phyloP scores from a whole-genome alignment of 1,140 invertebrate genomes.

The Hycleus phaleratus region DNA sequence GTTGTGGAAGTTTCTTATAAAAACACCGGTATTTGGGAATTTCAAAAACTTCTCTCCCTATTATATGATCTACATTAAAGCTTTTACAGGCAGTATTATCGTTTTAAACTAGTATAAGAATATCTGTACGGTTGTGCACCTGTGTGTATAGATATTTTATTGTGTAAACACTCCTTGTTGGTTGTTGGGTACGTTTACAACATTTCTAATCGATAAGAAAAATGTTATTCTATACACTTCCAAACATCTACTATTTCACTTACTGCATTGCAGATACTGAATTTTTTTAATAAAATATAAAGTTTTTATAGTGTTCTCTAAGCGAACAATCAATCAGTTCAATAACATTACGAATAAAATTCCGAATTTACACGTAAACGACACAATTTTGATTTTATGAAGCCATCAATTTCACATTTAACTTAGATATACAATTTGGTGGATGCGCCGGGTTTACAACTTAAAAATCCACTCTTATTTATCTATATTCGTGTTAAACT shows the following conservation, averaged over 20 bases:
- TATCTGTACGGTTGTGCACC: constrained; percentile 1
- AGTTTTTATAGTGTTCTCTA: too few relatives aligned
- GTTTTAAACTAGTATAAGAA: not conserved
- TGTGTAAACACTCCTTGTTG: constrained; percentile 2
- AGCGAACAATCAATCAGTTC: too few relatives aligned
- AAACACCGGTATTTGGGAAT: constrained; percentile 8
- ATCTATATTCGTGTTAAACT: too few relatives aligned
- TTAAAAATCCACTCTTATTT: too few relatives aligned
- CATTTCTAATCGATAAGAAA: constrained; percentile 12
- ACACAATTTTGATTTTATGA: too few relatives aligned
- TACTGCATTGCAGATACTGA: constrained; percentile 10
- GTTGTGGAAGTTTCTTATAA: constrained; percentile 9
- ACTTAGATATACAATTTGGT: too few relatives aligned
- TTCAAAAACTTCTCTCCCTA: constrained; percentile 1
- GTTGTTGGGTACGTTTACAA: constrained; percentile 1
- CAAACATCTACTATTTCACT: not conserved
- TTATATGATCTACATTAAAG: constrained; percentile 6
- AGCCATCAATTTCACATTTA: too few relatives aligned
- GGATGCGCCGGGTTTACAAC: too few relatives aligned
- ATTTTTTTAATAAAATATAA: too few relatives aligned
- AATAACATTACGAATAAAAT: too few relatives aligned
- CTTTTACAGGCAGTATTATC: constrained; percentile 4
- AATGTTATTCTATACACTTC: constrained; percentile 4
- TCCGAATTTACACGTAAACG: too few relatives aligned
- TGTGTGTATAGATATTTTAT: constrained; percentile 9